Conservation (phyloP, 2,797 vertebrate genomes). For the Sebastiscus tertius region DNA sequence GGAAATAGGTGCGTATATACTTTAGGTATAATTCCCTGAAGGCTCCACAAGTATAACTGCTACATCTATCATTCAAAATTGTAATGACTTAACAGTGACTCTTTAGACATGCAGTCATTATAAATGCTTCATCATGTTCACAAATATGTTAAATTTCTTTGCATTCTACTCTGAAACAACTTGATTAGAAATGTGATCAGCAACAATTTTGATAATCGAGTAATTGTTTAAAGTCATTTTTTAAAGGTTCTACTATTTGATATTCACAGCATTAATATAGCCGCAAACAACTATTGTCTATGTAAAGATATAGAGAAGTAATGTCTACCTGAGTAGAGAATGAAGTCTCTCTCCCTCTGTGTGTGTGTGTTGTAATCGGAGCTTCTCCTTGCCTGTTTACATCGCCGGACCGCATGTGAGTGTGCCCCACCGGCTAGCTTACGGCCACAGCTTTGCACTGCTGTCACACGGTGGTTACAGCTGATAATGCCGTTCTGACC, state of each 20-base stretch:
- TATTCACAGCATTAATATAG: not conserved
- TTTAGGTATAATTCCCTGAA: not conserved
- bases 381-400: not conserved
- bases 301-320: not conserved
- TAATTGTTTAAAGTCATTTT: not conserved
- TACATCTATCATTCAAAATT: not conserved
- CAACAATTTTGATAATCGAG: not conserved
- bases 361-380: no score
- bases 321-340: not conserved
- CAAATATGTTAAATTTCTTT: not conserved
- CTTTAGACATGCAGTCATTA: not conserved
- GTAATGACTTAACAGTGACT: not conserved
- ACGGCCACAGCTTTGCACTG: not conserved
- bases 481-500: not conserved
- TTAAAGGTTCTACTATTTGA: not conserved
- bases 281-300: not conserved
- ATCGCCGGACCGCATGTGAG: not conserved
- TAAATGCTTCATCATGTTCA: not conserved
- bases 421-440: not conserved
- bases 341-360: not conserved
- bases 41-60: not conserved
- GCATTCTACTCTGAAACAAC: not conserved
- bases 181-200: not conserved
- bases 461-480: not conserved
- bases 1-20: not conserved